These are phyloP conservation scores for Marmota flaviventris DNA, from an alignment of 2,113 vertebrate genomes.

Conservation along the genomic window DNA sequence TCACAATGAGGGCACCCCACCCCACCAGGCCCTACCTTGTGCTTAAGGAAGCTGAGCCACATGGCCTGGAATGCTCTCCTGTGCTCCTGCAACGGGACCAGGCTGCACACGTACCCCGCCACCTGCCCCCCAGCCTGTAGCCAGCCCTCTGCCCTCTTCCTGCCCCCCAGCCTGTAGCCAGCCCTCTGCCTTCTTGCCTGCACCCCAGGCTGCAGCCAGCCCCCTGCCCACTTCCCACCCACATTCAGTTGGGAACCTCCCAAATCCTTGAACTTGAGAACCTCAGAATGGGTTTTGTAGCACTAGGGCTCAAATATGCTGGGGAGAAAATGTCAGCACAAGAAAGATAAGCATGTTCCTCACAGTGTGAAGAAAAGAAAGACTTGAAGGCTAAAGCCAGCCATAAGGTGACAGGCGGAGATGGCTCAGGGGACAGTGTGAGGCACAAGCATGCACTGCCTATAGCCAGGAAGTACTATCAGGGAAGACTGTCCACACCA, in stretches of 20 bases:
- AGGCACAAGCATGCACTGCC: no score
- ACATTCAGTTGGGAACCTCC: no score
- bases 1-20: no score
- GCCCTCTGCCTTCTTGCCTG: no score
- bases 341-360: fast-evolving
- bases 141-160: no score
- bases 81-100: constrained; percentile 91
- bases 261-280: fast-evolving
- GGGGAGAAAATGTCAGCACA: no score
- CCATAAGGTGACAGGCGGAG: fast-evolving
- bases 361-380: not conserved
- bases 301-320: not conserved
- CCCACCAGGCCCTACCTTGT: constrained; percentile 86
- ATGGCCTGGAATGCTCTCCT: constrained; percentile 87
- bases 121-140: no score
- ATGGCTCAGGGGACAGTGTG: not conserved
- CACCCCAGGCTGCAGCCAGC: fast-evolving
- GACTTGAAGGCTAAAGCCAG: not conserved
- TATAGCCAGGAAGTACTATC: no score
- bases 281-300: not conserved
- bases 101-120: not conserved
- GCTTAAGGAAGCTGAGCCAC: no score
- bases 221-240: not conserved
- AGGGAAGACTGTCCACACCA: not conserved
- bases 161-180: no score